phyloP scores from a whole-genome alignment of 2,888 invertebrate genomes.

The Hypena proboscidalis region DNA sequence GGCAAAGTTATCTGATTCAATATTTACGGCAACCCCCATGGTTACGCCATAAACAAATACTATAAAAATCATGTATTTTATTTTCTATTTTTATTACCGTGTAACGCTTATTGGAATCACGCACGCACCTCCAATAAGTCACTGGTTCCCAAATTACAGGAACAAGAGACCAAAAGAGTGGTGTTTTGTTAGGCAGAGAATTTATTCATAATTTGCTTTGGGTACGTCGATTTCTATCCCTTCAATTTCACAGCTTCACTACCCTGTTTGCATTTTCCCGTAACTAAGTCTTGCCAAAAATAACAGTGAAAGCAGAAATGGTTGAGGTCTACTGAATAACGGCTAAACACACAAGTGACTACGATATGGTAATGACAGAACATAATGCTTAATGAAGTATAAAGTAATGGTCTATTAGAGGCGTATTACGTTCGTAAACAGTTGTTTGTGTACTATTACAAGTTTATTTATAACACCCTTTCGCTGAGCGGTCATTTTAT shows the following conservation, averaged over 20 bases:
- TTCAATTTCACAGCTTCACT: too few species aligned
- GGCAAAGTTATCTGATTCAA: slow-evolving; percentile 33
- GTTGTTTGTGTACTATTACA: slow-evolving; percentile 11
- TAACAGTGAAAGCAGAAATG: too few species aligned
- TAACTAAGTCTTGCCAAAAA: too few species aligned
- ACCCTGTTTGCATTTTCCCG: too few species aligned
- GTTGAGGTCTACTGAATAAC: background rate
- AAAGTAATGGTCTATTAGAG: slow-evolving; percentile 22
- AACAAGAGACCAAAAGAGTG: too few species aligned
- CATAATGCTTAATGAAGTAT: slow-evolving; percentile 37
- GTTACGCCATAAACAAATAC: slow-evolving; percentile 26
- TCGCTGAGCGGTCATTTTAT: background rate
- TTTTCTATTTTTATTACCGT: slow-evolving; percentile 45
- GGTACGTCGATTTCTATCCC: too few species aligned
- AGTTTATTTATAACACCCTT: slow-evolving; percentile 8
- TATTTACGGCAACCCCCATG: slow-evolving; percentile 36
- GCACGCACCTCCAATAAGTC: slow-evolving; percentile 48
- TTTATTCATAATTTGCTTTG: too few species aligned
- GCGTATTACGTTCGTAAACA: slow-evolving; percentile 14
- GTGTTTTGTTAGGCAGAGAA: too few species aligned
- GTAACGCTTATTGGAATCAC: slow-evolving; percentile 43
- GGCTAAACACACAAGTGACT: slow-evolving; percentile 1
- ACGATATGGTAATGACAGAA: slow-evolving; percentile 22
- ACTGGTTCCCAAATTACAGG: slow-evolving; percentile 5
- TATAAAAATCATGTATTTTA: slow-evolving; percentile 38